phyloP scores from a whole-genome alignment of 2,113 vertebrate species.

The Centropus unirufus region DNA sequence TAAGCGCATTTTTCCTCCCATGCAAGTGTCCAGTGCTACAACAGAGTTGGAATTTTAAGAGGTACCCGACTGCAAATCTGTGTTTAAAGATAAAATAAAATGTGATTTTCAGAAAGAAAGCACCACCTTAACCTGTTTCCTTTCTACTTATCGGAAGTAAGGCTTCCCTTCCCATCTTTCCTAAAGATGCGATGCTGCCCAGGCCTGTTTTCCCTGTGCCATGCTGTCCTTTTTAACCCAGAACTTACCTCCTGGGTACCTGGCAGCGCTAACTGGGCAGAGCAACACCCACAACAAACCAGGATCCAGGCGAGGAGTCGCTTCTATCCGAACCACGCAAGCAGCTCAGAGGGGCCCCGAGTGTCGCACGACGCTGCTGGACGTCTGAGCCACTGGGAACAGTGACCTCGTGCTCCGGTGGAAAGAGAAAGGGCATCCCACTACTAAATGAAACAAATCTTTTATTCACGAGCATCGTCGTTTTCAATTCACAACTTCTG shows the following conservation, averaged over 20 bases:
- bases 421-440: constrained; percentile 33
- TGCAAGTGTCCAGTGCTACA: neutral
- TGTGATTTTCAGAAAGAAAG: neutral
- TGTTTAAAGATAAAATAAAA: neutral
- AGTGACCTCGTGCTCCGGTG: neutral
- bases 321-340: neutral
- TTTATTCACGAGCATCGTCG: constrained; percentile 60
- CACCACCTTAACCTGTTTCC: neutral
- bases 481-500: constrained; percentile 45
- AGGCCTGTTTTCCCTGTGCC: rapidly evolving
- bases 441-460: constrained; percentile 48
- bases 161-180: neutral
- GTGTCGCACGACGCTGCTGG: rapidly evolving
- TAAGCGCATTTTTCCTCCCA: neutral
- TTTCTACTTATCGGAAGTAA: neutral
- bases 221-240: neutral
- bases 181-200: neutral
- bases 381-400: neutral
- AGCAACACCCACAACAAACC: neutral
- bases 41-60: neutral
- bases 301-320: rapidly evolving
- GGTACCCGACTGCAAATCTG: neutral
- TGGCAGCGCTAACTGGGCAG: neutral
- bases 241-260: neutral
- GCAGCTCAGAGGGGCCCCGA: rapidly evolving